phyloP scores from a whole-genome alignment of 2,113 vertebrate genomes.

The Haplochromis burtoni region DNA sequence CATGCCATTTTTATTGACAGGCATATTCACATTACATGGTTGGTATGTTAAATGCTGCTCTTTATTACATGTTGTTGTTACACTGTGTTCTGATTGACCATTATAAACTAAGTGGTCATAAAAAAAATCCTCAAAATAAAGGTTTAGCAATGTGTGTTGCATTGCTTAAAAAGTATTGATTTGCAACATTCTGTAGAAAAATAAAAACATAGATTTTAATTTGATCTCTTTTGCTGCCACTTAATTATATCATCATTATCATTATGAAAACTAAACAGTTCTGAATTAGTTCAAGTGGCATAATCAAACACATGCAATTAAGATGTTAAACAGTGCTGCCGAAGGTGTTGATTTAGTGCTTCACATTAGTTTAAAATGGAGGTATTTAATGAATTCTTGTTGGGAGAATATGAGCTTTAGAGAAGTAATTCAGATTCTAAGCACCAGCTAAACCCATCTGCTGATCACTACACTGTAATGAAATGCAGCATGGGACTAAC shows the following conservation, averaged over 20 bases:
- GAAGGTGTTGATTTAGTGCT: constrained; percentile 2
- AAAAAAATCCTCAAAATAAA: not conserved
- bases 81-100: not conserved
- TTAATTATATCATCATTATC: not conserved
- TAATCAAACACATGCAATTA: not conserved
- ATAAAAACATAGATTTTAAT: not conserved
- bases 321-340: not conserved
- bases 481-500: not conserved
- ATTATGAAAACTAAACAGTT: not conserved
- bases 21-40: not conserved
- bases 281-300: not conserved
- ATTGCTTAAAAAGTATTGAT: not conserved
- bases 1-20: not conserved
- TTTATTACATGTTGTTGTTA: not conserved
- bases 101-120: not conserved
- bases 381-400: constrained; percentile 30
- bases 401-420: constrained; percentile 34
- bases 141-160: not conserved
- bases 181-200: not conserved
- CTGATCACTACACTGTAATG: constrained; percentile 49
- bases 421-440: constrained; percentile 38
- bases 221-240: not conserved
- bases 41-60: not conserved
- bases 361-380: constrained; percentile 13
- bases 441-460: constrained; percentile 34